A percentile compares a stretch with the other conserved stretches of the same genome.
These are phyloP conservation scores for Epinotia brunnichana DNA, from an alignment of 2,888 invertebrate genomes.

Conservation along the genomic window DNA sequence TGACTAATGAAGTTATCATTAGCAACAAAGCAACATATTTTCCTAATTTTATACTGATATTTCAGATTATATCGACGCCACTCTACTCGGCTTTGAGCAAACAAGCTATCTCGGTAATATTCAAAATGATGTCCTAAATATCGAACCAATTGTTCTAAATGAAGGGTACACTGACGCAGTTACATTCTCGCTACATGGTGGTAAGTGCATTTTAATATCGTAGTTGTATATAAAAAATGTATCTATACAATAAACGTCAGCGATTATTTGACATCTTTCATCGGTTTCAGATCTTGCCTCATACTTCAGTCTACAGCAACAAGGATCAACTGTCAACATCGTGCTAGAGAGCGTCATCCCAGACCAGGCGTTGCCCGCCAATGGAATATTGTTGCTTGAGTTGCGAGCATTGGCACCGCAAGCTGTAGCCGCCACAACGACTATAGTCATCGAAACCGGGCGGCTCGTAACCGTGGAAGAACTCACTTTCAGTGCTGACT, in stretches of 20 bases:
- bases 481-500: conserved; percentile 49
- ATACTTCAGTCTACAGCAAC: conserved; percentile 42
- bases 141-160: conserved; percentile 44
- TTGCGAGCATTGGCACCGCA: conserved; percentile 52
- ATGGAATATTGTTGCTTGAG: conserved; percentile 51
- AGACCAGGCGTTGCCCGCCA: conserved; percentile 50
- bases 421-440: conserved; percentile 51
- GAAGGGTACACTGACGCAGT: conserved; percentile 46
- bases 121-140: conserved; percentile 28
- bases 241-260: no score
- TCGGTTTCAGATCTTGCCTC: conserved; percentile 47
- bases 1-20: background rate
- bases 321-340: conserved; percentile 44
- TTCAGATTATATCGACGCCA: conserved; percentile 44
- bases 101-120: conserved; percentile 47
- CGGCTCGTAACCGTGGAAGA: conserved; percentile 25
- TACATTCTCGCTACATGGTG: conserved; percentile 44
- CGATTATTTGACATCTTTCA: no score
- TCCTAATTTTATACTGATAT: background rate
- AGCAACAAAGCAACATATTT: background rate
- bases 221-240: no score
- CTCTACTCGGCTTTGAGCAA: conserved; percentile 48
- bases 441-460: conserved; percentile 52
- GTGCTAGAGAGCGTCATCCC: conserved; percentile 49
- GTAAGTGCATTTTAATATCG: conserved; percentile 43